Conservation (phyloP, 2,113 vertebrate genomes). For the Cryptomyrus ogoouensis region DNA sequence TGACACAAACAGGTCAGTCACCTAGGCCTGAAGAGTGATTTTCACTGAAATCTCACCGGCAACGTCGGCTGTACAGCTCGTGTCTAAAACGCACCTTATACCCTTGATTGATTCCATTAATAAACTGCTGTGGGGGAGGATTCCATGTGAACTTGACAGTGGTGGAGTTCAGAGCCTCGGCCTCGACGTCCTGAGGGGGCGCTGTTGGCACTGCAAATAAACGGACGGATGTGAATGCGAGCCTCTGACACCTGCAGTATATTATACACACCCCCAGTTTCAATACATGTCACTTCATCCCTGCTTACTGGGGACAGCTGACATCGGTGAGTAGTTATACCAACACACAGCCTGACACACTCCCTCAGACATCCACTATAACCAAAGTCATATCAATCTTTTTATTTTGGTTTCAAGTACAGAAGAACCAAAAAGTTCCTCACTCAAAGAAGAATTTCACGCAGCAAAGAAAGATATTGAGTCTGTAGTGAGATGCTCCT, state of each 20-base stretch:
- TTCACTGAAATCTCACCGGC: not conserved
- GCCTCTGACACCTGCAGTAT: not conserved
- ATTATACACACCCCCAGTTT: not conserved
- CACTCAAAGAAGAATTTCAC: not conserved
- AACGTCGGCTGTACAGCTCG: not conserved
- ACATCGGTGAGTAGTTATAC: not conserved
- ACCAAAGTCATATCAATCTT: not conserved
- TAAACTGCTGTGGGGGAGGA: slow-evolving; percentile 89
- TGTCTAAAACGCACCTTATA: slow-evolving; percentile 73
- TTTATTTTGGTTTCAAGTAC: not conserved
- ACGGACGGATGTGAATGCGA: not conserved
- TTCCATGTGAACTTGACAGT: slow-evolving; percentile 84
- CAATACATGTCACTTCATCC: not conserved
- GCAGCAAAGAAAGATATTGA: not conserved
- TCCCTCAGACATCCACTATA: not conserved
- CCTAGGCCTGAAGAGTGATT: too few relatives aligned
- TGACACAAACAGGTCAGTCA: not conserved
- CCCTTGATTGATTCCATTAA: slow-evolving; percentile 94
- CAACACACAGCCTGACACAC: not conserved
- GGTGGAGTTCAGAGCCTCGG: slow-evolving; percentile 79
- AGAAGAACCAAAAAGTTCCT: not conserved
- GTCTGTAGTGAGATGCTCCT: not conserved
- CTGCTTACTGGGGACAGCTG: not conserved
- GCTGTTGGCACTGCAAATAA: slow-evolving; percentile 80
- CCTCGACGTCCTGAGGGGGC: slow-evolving; percentile 81